Evolutionary conservation across 2,797 vertebrate genomes (phyloP).

Genomic region (Carduelis carduelis): DNA sequence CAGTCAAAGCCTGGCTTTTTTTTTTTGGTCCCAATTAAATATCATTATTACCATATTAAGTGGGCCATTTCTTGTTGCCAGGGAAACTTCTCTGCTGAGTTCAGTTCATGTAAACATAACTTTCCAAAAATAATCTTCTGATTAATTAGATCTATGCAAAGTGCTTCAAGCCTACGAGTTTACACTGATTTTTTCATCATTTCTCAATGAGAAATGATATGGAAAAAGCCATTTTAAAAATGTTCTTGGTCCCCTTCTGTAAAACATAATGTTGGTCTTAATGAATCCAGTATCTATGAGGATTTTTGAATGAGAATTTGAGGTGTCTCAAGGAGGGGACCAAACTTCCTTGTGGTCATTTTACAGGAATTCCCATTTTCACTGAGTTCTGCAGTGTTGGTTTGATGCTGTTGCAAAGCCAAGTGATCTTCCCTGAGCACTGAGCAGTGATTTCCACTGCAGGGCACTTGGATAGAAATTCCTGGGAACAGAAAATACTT

Average conservation of each 20-base stretch:
- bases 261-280: background rate
- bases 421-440: background rate
- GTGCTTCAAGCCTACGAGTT: background rate
- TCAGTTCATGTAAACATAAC: constrained; percentile 53
- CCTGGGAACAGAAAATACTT: background rate
- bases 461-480: background rate
- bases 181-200: background rate
- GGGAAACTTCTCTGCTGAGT: constrained; percentile 50
- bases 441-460: background rate
- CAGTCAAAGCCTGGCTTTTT: background rate
- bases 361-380: background rate
- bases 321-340: background rate
- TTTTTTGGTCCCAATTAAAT: constrained; percentile 36
- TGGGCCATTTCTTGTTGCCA: constrained; percentile 60
- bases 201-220: background rate
- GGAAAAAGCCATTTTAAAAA: background rate
- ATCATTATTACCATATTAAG: constrained; percentile 61
- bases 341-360: background rate
- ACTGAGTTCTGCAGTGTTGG: background rate
- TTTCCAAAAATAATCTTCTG: constrained; percentile 63
- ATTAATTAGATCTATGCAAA: constrained; percentile 50
- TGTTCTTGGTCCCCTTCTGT: background rate
- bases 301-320: background rate
- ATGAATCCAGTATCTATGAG: background rate
- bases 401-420: background rate